Conservation (phyloP, 2,888 invertebrate genomes). For the Cryptocephalus moraei region DNA sequence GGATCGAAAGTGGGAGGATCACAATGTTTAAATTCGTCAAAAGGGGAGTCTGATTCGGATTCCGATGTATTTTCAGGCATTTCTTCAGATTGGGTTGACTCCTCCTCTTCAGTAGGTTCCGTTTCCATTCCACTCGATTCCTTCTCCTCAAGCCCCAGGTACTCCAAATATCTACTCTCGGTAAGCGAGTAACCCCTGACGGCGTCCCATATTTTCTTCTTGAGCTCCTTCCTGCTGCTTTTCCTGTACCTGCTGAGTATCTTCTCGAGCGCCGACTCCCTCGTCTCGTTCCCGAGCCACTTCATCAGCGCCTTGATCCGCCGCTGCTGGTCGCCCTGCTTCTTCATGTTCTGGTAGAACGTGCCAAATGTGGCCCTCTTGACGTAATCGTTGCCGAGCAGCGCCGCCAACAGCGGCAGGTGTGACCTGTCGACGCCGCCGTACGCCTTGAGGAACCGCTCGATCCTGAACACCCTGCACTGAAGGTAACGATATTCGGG, state of each 20-base stretch:
- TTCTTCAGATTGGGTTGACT: neutral
- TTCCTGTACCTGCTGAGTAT: conserved; percentile 53
- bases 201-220: conserved; percentile 49
- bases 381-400: conserved; percentile 87
- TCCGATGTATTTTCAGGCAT: conserved; percentile 6
- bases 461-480: conserved; percentile 64
- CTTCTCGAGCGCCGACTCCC: conserved; percentile 58
- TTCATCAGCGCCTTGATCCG: conserved; percentile 60
- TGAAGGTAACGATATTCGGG: conserved; percentile 35
- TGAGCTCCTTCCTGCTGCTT: conserved; percentile 42
- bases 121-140: conserved; percentile 14
- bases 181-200: conserved; percentile 53
- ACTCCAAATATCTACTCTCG: conserved; percentile 48
- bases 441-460: conserved; percentile 56
- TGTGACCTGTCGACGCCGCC: conserved; percentile 48
- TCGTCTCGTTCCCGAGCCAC: conserved; percentile 65
- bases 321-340: conserved; percentile 46
- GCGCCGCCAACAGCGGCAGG: conserved; percentile 68
- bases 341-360: conserved; percentile 57
- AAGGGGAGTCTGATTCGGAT: conserved; percentile 14
- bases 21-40: conserved; percentile 13
- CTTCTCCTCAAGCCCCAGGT: conserved; percentile 35
- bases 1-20: conserved; percentile 53
- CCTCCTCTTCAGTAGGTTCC: conserved; percentile 11
- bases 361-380: conserved; percentile 53